Evolutionary conservation across 1,140 invertebrate genomes (phyloP).

Genomic region (Tribolium madens): DNA sequence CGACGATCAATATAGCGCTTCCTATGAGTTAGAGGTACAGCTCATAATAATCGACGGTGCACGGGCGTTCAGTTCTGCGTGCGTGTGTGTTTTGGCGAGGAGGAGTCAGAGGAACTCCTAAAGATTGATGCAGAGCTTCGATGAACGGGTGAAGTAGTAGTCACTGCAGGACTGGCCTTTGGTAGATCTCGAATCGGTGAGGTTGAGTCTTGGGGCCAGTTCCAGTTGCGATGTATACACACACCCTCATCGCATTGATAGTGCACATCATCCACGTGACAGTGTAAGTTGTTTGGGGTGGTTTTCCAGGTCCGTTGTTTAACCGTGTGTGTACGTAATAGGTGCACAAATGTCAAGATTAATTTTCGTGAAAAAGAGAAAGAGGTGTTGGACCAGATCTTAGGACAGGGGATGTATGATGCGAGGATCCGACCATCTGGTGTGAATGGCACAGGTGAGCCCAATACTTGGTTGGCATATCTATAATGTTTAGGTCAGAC

Average conservation of each 20-base stretch:
- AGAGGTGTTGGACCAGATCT: conserved; percentile 91
- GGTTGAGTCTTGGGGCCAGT: conserved; percentile 27
- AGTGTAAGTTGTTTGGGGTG: conserved; percentile 42
- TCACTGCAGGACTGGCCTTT: conserved; percentile 4
- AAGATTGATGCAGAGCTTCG: conserved; percentile 5
- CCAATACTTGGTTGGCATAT: conserved; percentile 11
- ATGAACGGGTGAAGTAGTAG: conserved; percentile 21
- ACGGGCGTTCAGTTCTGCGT: conserved; percentile 23
- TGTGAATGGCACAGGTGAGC: conserved; percentile 91
- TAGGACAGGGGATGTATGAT: conserved; percentile 91
- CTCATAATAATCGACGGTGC: conserved; percentile 41
- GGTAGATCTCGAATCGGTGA: conserved; percentile 20
- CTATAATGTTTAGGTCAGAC: conserved; percentile 48
- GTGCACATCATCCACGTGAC: conserved; percentile 53
- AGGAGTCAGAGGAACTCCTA: conserved; percentile 35
- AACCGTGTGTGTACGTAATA: conserved; percentile 56
- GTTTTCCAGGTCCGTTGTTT: conserved; percentile 20
- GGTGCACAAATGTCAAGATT: conserved; percentile 77
- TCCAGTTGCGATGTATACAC: conserved; percentile 47
- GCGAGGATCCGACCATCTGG: conserved; percentile 92
- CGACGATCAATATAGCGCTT: conserved; percentile 54
- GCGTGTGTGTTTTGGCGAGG: conserved; percentile 39
- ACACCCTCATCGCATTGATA: conserved; percentile 49
- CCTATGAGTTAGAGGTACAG: conserved; percentile 47
- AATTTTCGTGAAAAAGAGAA: conserved; percentile 95